phyloP scores from a whole-genome alignment of 2,888 invertebrate genomes.

The Blastobasis adustella region DNA sequence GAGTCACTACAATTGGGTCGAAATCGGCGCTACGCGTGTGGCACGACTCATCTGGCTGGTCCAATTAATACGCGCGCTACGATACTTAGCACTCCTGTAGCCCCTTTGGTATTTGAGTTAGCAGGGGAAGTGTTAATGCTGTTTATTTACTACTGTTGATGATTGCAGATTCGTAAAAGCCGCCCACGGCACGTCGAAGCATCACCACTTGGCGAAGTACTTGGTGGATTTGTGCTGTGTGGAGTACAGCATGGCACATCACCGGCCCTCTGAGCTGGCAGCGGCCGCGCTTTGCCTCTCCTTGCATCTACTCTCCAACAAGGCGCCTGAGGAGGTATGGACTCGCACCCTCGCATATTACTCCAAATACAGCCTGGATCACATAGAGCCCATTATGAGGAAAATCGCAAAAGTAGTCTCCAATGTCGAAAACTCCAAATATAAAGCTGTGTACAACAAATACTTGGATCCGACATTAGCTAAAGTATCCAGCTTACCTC shows the following conservation, averaged over 20 bases:
- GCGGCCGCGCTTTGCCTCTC: conserved; percentile 87
- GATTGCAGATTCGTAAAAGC: conserved; percentile 74
- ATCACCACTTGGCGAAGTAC: conserved; percentile 92
- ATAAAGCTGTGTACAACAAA: conserved; percentile 81
- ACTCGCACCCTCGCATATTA: conserved; percentile 83
- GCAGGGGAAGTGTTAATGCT: neutral
- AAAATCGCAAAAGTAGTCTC: conserved; percentile 81
- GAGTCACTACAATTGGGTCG: too few species aligned
- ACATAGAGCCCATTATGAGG: conserved; percentile 80
- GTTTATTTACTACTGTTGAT: conserved; percentile 4
- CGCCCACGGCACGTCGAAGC: conserved; percentile 73
- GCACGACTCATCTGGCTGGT: too few species aligned
- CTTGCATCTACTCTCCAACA: conserved; percentile 70
- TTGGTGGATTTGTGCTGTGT: conserved; percentile 89
- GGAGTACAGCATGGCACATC: conserved; percentile 85
- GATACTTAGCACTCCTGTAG: too few species aligned
- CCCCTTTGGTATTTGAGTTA: too few species aligned
- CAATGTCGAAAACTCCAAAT: conserved; percentile 81
- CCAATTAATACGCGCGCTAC: too few species aligned
- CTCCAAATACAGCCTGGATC: conserved; percentile 81
- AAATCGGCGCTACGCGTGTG: too few species aligned
- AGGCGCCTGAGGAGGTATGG: conserved; percentile 75
- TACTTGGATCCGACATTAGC: conserved; percentile 74
- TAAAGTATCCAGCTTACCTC: conserved; percentile 78
- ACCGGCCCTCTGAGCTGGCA: conserved; percentile 88